phyloP scores from a whole-genome alignment of 2,113 vertebrate genomes.

The Scortum barcoo region DNA sequence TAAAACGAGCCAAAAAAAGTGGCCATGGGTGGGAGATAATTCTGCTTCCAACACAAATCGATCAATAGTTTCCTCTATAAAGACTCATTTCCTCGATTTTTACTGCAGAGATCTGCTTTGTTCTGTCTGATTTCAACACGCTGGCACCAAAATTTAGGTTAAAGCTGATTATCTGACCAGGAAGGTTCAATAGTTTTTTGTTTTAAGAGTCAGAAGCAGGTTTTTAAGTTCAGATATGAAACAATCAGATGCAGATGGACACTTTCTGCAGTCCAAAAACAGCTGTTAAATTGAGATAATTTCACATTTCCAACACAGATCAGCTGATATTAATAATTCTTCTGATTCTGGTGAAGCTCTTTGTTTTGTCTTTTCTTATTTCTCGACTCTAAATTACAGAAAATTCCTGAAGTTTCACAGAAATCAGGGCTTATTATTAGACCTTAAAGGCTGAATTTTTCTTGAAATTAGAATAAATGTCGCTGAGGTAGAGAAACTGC shows the following conservation, averaged over 20 bases:
- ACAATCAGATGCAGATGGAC: not conserved
- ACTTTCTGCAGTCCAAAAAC: not conserved
- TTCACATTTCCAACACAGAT: not conserved
- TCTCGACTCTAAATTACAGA: not conserved
- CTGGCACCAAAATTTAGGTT: not conserved
- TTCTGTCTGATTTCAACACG: not conserved
- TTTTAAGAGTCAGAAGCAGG: not conserved
- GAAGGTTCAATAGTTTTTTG: not conserved
- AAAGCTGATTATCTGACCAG: not conserved
- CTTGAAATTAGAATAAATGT: not conserved
- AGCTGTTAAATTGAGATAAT: not conserved
- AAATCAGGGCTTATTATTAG: not conserved
- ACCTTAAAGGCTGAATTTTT: not conserved
- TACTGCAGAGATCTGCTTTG: not conserved
- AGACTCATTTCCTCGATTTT: not conserved
- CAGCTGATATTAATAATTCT: not conserved
- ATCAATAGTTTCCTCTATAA: not conserved
- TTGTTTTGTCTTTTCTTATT: not conserved
- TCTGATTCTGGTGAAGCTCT: not conserved
- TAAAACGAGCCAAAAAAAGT: not conserved
- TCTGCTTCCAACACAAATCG: not conserved
- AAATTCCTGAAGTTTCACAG: not conserved
- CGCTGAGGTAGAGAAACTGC: too few species aligned
- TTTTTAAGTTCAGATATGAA: not conserved
- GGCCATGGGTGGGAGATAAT: not conserved